These are phyloP conservation scores for Gymnodraco acuticeps DNA, from an alignment of 2,797 vertebrate genomes.

Conservation along the genomic window DNA sequence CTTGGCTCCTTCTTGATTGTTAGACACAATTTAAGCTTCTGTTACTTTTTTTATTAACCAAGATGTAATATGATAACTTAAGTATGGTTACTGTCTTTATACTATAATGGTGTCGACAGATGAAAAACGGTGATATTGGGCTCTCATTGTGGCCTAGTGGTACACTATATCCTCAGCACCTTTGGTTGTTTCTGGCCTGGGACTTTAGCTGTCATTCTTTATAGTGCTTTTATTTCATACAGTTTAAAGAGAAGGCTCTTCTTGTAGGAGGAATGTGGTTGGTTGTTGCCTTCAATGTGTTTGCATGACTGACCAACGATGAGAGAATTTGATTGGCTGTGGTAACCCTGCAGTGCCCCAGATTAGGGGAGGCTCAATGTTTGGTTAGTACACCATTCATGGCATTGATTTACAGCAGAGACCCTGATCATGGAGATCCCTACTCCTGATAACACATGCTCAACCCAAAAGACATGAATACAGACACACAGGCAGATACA, in stretches of 20 bases:
- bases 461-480: conserved; percentile 17
- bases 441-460: conserved; percentile 36
- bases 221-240: not conserved
- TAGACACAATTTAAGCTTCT: no score
- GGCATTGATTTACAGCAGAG: conserved; percentile 58
- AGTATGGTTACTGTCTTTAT: no score
- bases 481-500: conserved; percentile 13
- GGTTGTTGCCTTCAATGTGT: conserved; percentile 18
- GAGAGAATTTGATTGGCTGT: conserved; percentile 32
- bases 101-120: not conserved
- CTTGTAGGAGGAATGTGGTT: not conserved
- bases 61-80: not conserved
- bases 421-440: conserved; percentile 59
- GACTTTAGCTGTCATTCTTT: not conserved
- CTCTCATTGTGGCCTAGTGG: not conserved
- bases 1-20: no score
- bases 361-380: conserved; percentile 66
- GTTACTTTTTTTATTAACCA: no score
- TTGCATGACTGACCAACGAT: conserved; percentile 45
- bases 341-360: conserved; percentile 33
- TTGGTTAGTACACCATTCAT: conserved; percentile 68
- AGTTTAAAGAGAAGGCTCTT: not conserved
- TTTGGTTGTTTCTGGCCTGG: not conserved
- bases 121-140: not conserved
- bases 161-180: not conserved